Base-by-base conservation (phyloP, 2,888 invertebrate species). In the Sphecodes monilicornis region DNA sequence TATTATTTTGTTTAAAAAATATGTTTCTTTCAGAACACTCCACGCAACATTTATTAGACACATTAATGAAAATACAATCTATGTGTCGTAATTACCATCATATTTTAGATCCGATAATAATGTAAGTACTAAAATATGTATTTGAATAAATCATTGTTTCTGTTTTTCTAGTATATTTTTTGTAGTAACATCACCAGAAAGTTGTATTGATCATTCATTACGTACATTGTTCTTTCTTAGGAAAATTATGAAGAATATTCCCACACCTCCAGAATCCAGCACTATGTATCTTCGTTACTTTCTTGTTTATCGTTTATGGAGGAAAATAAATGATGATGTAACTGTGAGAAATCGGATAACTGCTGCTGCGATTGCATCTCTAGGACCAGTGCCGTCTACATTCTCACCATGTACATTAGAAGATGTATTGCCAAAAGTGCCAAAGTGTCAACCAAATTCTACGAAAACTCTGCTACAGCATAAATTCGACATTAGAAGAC, bases 291-390 rank as follows among this genome's bases (percentile, higher is more conserved):
- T 93, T 81, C 92, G 94, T 69, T 94, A 93, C 78, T 90, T 95
- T 83, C 92, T 95, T 39, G 91, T 92, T 70, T 94, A 93, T 89
- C 92, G 93, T 80, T 90, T 94, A 54, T 94, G 94, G 94, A 94
- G 92, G 82, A 93, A 92, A 82, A 89, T 94, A 57, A 93, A 93
- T 86, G 92, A 86, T 54, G 91, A 93, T 78, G 86, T 88, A 32
- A 88, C 90, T 18, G 90, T 91, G 26, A 93, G 92, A 80, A 90
- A 91, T 87, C 88, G 93, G 72, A 94, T 94, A 85, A 91, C 91
- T 73, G 75, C 90, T 68, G 88, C 83, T 74, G 94, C 94, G 26
- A 74, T 92, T 64, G 84, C 89, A 69, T 90, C 93, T 46, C 89
- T 94, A 69, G 92, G 92, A 36, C 76, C 86, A 78, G 88, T 91